Conservation (phyloP, 2,888 invertebrate species). For the Tenthredo notha region DNA sequence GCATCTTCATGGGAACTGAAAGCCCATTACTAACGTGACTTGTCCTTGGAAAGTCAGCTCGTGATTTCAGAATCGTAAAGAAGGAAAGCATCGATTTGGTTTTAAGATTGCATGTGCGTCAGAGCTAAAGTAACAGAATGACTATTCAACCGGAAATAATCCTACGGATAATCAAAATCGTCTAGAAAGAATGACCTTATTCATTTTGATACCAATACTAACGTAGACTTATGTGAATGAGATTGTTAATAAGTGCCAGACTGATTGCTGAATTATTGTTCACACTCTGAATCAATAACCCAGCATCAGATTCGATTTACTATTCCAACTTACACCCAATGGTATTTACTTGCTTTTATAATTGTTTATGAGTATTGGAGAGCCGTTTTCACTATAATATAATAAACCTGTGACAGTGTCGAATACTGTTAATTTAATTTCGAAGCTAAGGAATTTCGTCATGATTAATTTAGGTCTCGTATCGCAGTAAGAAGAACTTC, state of each 20-base stretch:
- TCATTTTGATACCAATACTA: not conserved
- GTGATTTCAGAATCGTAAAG: conserved; percentile 32
- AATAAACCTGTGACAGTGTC: not conserved
- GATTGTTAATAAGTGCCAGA: not conserved
- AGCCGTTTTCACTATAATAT: not conserved
- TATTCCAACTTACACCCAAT: not conserved
- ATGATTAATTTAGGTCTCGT: not conserved
- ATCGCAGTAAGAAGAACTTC: conserved; percentile 10
- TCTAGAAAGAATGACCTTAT: conserved; percentile 13
- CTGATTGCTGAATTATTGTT: not conserved
- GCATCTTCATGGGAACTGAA: conserved; percentile 20
- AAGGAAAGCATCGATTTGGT: conserved; percentile 17
- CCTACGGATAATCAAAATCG: not conserved
- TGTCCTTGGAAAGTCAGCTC: conserved; percentile 35
- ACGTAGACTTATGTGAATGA: not conserved
- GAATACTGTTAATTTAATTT: not conserved
- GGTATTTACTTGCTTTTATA: not conserved
- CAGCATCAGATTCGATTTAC: not conserved
- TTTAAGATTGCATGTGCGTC: conserved; percentile 26
- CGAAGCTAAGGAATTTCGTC: not conserved
- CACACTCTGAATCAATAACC: not conserved
- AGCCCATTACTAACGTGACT: conserved; percentile 11
- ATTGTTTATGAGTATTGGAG: not conserved
- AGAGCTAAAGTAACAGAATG: not conserved
- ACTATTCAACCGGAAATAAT: conserved; percentile 21